Evolutionary conservation across 2,113 vertebrate species (phyloP).

Genomic region (Triplophysa dalaica): DNA sequence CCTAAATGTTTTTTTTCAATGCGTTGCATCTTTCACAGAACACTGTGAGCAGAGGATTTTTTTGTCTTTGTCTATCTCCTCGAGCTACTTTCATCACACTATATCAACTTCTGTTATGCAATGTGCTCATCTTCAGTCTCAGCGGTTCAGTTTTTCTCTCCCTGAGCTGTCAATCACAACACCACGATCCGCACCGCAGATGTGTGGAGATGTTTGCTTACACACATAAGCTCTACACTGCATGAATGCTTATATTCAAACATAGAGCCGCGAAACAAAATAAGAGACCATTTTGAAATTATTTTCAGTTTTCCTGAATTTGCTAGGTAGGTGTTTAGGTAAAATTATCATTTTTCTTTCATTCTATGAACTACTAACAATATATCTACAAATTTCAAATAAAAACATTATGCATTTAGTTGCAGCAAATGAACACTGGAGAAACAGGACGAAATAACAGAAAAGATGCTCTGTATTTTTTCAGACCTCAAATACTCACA

Average conservation of each 20-base stretch:
- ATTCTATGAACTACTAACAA: no score
- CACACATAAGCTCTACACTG: neutral
- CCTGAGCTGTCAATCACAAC: conserved; percentile 8
- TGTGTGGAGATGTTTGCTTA: neutral
- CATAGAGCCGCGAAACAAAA: no score
- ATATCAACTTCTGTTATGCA: conserved; percentile 23
- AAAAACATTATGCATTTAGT: no score
- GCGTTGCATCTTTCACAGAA: neutral
- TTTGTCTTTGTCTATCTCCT: conserved; percentile 23
- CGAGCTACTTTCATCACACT: conserved; percentile 17
- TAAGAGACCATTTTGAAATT: no score
- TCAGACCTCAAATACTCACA: no score
- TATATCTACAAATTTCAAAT: no score
- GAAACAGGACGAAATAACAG: no score
- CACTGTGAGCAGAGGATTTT: neutral
- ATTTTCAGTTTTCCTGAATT: no score
- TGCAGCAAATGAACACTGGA: no score
- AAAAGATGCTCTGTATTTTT: no score
- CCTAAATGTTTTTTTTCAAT: conserved; percentile 19
- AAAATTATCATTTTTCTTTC: no score
- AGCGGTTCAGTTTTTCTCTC: conserved; percentile 31
- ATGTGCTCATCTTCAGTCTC: conserved; percentile 18
- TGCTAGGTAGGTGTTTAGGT: no score
- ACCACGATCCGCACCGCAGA: conserved; percentile 2
- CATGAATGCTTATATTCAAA: neutral